Evolutionary conservation across 1,140 invertebrate species (phyloP), one percentile per base, ranked within the genome.

Genomic region (Rhopalosiphum padi): DNA sequence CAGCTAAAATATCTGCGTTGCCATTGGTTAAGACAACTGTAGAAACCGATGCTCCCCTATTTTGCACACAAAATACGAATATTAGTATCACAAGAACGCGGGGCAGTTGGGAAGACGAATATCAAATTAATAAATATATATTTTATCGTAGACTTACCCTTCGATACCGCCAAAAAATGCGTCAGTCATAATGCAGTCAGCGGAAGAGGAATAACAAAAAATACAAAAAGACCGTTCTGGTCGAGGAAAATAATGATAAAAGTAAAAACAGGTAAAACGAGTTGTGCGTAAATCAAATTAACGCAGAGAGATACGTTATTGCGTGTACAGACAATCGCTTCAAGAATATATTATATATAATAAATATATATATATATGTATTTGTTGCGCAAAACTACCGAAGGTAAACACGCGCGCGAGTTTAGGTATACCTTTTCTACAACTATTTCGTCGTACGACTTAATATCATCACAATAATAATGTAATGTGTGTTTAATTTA

Each of bases 41-140:
- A 5, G 98, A 98, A 94, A 97, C 96, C 46, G 98, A 98, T 46
- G 97, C 97, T 53, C 98, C 98, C 30, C 98, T 99, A 95, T 90
- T 96, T n/a, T 6, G 15, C 60, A 96, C 86, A 93, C 77, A 94
- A 68, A 77, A 77, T 77, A n/a, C 60, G 60, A n/a, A n/a, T 18
- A 77, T 77, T n/a, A 77, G n/a, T 77, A 77, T 77, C 18, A 77
- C 60, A 77, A 30, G n/a, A 15, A 77, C 15, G 60, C 60, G 15
- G 4, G 15, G 4, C 30, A n/a, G 60, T 77, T 77, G 8, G 77
- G 35, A 37, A 23, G 21, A 83, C 82, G 30, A 55, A 60, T 25
- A 2, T 51, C 25, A 88, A 23, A 88, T 53, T n/a, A 88, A 48
- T 48, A 22, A 88, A 48, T 2, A 53, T 23, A 88, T 87, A 87